These are phyloP conservation scores for Gallinago stenura DNA, from an alignment of 2,797 vertebrate species.

Conservation along the genomic window DNA sequence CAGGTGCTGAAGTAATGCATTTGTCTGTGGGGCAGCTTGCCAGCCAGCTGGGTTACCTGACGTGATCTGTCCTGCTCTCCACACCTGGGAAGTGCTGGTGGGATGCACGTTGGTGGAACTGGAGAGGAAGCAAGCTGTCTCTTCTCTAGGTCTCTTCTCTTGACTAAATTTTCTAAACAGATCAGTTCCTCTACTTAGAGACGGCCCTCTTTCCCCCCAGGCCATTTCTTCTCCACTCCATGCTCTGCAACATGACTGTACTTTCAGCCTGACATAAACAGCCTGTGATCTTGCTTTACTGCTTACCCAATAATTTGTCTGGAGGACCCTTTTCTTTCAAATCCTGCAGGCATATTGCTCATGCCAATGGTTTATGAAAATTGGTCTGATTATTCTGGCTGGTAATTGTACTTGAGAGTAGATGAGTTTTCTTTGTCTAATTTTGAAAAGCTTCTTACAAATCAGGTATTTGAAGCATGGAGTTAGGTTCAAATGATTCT, in stretches of 20 bases:
- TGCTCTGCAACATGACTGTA: neutral
- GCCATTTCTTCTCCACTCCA: neutral
- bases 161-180: neutral
- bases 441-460: neutral
- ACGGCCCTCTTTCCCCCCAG: neutral
- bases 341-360: neutral
- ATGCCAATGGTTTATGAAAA: constrained; percentile 1
- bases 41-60: neutral
- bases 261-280: neutral
- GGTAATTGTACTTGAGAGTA: neutral
- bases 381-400: neutral
- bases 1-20: neutral
- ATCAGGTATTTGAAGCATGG: neutral
- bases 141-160: neutral
- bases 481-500: neutral
- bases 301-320: neutral
- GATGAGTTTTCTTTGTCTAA: neutral
- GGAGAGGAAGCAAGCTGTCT: neutral
- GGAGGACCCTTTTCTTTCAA: neutral
- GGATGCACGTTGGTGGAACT: neutral
- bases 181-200: neutral
- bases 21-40: constrained; percentile 21
- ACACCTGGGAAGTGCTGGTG: neutral
- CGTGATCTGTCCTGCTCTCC: neutral
- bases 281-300: neutral